Percentiles rank a stretch among this genome's conserved stretches.
phyloP scores from a whole-genome alignment of 2,888 invertebrate species.

The Cataglyphis rosenhaueri region DNA sequence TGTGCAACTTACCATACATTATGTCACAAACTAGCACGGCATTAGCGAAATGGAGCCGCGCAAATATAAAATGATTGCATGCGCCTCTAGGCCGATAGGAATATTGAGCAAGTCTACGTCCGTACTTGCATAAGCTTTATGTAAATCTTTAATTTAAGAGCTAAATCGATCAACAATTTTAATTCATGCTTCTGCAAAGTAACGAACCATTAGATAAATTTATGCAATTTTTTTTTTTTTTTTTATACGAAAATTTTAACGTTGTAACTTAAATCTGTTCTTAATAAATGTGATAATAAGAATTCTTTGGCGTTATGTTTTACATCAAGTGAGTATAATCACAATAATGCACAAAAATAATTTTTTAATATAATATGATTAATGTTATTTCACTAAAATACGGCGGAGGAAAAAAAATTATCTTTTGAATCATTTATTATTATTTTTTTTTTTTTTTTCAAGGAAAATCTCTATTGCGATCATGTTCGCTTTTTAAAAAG shows the following conservation, averaged over 20 bases:
- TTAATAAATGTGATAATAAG: not conserved
- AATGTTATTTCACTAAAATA: not conserved
- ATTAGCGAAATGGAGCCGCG: constrained; percentile 64
- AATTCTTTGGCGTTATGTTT: not conserved
- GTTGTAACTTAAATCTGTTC: not conserved
- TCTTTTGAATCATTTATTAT: not conserved
- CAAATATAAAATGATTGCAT: constrained; percentile 47
- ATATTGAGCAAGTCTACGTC: constrained; percentile 28
- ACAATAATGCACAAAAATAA: not conserved
- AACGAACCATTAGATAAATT: not conserved
- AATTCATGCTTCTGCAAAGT: constrained; percentile 8
- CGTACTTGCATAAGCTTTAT: constrained; percentile 46
- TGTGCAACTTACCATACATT: constrained; percentile 62
- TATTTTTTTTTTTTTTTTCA: not conserved
- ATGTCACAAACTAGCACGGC: constrained; percentile 52
- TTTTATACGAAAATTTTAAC: not conserved
- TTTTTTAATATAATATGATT: not conserved
- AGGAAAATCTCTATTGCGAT: not conserved
- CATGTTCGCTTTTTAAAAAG: not conserved
- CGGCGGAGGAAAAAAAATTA: not conserved
- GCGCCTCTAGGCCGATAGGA: constrained; percentile 38
- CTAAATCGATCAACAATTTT: constrained; percentile 14
- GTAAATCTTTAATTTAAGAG: constrained; percentile 50
- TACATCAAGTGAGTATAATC: not conserved
- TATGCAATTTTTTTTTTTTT: not conserved